Evolutionary conservation across 2,113 vertebrate genomes (phyloP), one percentile per base, ranked within the genome.

Genomic region (Leptobrachium ailaonicum): DNA sequence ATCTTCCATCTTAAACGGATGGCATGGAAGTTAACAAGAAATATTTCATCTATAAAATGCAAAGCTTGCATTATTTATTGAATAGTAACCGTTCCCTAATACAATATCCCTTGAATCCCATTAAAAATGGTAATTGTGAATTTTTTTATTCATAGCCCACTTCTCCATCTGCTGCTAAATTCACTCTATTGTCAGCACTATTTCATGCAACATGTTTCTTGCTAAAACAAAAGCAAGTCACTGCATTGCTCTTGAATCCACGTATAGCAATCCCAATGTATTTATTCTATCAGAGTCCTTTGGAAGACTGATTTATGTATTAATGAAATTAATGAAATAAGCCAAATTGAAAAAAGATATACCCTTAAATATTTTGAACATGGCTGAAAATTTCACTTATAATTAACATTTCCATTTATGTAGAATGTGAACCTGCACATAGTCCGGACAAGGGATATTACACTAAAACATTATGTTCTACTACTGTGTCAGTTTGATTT

Each of bases 81-180:
- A 32, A 60, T 58, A 76, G 60, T 53, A 45, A 66, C 41, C 66
- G 53, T 70, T 47, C 60, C 56, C 66, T 77, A 43, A 79, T 71
- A 80, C 78, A 74, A 32, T 66, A 74, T 60, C 44, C 20, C 63
- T n/a, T 3, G 40, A 56, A 53, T 74, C 73, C 71, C 47, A 80
- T 68, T 41, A 74, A 74, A 67, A 60, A 41, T 73, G 62, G 64
- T 68, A 67, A 80, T 80, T 80, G 62, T 73, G 63, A 50, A 5
- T 41, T 74, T 14, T 80, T 58, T 66, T 72, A 80, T 64, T 73
- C 66, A 67, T 12, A 44, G n/a, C 40, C 69, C 78, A 67, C 78
- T 80, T 74, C 71, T 74, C 71, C 78, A 74, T 71, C 78, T 80
- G 78, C 78, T 74, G 71, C 78, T 63, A 58, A 10, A 66, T 60